phyloP scores from a whole-genome alignment of 2,113 vertebrate genomes.

The Geococcyx californianus region DNA sequence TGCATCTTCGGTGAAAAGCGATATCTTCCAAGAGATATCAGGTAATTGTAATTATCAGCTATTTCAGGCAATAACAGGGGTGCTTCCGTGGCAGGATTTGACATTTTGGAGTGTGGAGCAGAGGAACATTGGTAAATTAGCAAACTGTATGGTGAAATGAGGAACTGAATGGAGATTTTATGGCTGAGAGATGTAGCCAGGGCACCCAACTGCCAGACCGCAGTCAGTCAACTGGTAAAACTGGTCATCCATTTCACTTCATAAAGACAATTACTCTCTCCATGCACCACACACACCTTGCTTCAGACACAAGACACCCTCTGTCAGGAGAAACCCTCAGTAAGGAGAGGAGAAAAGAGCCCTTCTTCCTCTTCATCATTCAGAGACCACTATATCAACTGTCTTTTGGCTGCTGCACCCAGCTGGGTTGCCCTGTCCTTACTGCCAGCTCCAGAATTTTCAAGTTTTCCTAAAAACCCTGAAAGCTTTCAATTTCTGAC shows the following conservation, averaged over 20 bases:
- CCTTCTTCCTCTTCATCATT: neutral
- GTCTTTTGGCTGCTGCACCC: neutral
- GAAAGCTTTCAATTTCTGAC: neutral
- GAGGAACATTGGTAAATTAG: neutral
- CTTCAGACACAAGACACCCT: neutral
- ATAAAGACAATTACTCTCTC: neutral
- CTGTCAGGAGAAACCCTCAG: accelerated
- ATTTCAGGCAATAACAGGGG: neutral
- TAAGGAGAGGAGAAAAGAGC: neutral
- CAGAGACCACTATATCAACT: neutral
- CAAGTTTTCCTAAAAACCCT: neutral
- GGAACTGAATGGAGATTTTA: neutral
- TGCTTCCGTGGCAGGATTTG: neutral
- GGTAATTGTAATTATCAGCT: neutral
- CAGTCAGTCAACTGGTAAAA: neutral
- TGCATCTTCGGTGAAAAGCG: neutral
- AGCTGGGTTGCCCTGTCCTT: neutral
- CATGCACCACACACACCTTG: accelerated
- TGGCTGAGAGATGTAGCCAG: neutral
- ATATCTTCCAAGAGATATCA: neutral
- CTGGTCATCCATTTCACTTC: neutral
- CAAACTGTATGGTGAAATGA: neutral
- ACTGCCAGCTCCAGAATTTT: neutral
- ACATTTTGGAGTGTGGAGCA: neutral
- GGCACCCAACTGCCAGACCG: neutral